Evolutionary conservation across 2,888 invertebrate genomes (phyloP), one percentile per base, ranked within the genome.

Genomic region (Tiphia femorata): DNA sequence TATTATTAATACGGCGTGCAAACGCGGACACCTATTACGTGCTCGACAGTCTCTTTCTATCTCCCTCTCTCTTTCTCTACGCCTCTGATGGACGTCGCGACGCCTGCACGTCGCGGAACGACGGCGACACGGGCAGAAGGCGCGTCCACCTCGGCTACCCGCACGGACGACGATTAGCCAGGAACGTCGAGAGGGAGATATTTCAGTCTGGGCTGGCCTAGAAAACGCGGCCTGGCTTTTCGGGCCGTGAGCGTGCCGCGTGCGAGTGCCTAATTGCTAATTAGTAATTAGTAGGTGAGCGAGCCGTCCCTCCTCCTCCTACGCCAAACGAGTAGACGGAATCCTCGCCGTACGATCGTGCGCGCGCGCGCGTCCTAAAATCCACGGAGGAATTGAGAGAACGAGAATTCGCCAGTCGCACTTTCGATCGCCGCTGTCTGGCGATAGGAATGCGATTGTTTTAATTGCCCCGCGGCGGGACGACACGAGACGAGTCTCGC

Each of bases 251-350:
- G 29, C 40, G 21, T 41, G 21, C 49, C 49, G 44, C 41, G 43
- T 49, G 51, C 41, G 52, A 52, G 27, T 54, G 63, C 60, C 70
- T 76, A 73, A 76, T 75, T 77, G 74, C 74, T 75, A 76, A 77
- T 76, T 77, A 72, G 70, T 69, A 72, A 76, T 73, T 70, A 75
- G 73, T 58, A 58, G 63, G 54, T 61, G 64, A 37, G 55, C 48
- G 47, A 23, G 35, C 33, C 20, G 21, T 52, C 38, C 29, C 38
- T 40, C 7, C 29, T 23, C 12, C n/a, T n/a, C n/a, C n/a, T n/a
- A n/a, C n/a, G n/a, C n/a, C n/a, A n/a, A n/a, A n/a, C n/a, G n/a
- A n/a, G n/a, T n/a, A n/a, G n/a, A n/a, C n/a, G n/a, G n/a, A n/a
- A n/a, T n/a, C n/a, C n/a, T n/a, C n/a, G n/a, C n/a, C n/a, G n/a